A percentile compares a stretch with the other conserved stretches of the same genome.
These are phyloP conservation scores for Pyralis farinalis DNA, from an alignment of 2,888 invertebrate species.

Conservation along the genomic window DNA sequence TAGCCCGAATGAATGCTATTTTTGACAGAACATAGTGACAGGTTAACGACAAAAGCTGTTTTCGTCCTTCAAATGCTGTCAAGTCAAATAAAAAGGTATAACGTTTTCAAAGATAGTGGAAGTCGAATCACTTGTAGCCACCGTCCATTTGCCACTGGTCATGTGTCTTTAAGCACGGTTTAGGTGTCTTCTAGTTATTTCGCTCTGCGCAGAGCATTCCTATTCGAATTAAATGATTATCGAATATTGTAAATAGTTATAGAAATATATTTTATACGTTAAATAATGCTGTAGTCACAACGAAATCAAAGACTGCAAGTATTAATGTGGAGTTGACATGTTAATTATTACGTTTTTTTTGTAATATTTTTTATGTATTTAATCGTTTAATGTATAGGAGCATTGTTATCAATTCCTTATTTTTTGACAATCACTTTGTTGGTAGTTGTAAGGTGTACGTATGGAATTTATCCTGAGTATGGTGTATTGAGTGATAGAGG, in stretches of 20 bases:
- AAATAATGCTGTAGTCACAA: slow-evolving; percentile 74
- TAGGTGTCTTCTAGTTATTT: slow-evolving; percentile 42
- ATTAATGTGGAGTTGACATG: slow-evolving; percentile 59
- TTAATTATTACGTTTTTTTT: slow-evolving; percentile 42
- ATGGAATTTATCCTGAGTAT: neutral
- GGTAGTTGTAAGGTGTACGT: slow-evolving; percentile 32
- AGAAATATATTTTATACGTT: slow-evolving; percentile 33
- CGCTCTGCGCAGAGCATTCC: slow-evolving; percentile 68
- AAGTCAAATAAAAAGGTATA: too few relatives aligned
- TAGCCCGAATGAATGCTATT: too few relatives aligned
- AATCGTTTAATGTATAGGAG: slow-evolving; percentile 50
- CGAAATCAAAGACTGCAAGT: slow-evolving; percentile 78
- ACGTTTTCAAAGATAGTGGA: too few relatives aligned
- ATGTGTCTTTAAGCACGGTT: slow-evolving; percentile 49
- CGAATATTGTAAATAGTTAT: slow-evolving; percentile 70
- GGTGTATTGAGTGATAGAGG: neutral
- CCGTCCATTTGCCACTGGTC: too few relatives aligned
- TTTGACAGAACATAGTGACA: too few relatives aligned
- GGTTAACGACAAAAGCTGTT: too few relatives aligned
- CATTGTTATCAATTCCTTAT: slow-evolving; percentile 66
- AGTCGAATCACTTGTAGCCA: too few relatives aligned
- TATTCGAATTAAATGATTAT: slow-evolving; percentile 59
- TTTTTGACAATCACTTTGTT: slow-evolving; percentile 72
- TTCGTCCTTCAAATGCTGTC: too few relatives aligned
- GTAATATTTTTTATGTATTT: slow-evolving; percentile 63